These are phyloP conservation scores for Lymantria monacha DNA, from an alignment of 2,888 invertebrate genomes.

Conservation along the genomic window DNA sequence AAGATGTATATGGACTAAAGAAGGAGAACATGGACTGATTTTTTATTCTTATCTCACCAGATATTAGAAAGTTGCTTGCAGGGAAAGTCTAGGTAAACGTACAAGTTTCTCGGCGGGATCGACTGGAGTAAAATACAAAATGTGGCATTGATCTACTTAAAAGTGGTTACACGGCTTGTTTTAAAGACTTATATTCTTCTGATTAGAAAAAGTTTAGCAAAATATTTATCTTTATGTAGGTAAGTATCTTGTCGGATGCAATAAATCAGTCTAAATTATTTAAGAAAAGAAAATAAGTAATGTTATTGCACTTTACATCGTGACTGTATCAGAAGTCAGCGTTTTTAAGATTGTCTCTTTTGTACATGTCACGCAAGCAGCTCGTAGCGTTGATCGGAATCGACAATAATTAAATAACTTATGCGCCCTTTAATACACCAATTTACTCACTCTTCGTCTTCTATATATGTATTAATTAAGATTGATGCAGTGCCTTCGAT, in stretches of 20 bases:
- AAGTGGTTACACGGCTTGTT: no score
- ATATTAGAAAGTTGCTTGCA: not conserved
- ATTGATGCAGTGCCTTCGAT: conserved; percentile 66
- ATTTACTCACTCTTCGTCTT: conserved; percentile 68
- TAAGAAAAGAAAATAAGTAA: not conserved
- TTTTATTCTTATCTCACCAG: not conserved
- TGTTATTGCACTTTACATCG: not conserved
- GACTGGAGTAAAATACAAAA: not conserved
- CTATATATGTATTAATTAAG: conserved; percentile 70
- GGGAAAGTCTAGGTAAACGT: no score
- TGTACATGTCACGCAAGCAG: conserved; percentile 70
- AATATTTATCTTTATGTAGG: not conserved
- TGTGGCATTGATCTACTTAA: no score
- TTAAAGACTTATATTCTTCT: no score
- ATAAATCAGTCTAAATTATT: not conserved
- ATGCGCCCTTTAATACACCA: conserved; percentile 71
- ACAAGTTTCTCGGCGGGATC: not conserved
- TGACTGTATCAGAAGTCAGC: conserved; percentile 24
- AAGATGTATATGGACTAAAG: no score
- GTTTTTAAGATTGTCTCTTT: conserved; percentile 55
- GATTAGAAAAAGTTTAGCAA: no score
- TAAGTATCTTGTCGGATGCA: not conserved
- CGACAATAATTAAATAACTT: conserved; percentile 76
- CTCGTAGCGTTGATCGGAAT: conserved; percentile 64
- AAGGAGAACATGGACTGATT: not conserved